Evolutionary conservation across 2,797 vertebrate genomes (phyloP).

Genomic region (Bucorvus abyssinicus): DNA sequence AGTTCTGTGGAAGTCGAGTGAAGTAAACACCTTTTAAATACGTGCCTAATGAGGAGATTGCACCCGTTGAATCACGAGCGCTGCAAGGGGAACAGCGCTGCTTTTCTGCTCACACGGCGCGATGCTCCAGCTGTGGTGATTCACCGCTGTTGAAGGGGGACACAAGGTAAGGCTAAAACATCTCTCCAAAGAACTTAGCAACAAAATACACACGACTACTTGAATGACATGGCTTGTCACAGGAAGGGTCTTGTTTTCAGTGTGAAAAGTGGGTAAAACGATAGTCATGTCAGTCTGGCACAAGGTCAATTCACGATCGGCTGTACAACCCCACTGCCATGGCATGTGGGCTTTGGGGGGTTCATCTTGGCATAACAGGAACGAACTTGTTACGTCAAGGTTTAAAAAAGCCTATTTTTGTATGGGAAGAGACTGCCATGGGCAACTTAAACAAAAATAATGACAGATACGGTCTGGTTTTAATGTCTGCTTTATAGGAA

Average conservation of each 20-base stretch:
- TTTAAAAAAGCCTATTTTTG: neutral
- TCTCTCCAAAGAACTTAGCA: constrained; percentile 36
- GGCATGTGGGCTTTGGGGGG: neutral
- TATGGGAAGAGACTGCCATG: neutral
- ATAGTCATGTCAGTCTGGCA: neutral
- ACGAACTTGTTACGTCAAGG: neutral
- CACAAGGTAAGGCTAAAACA: constrained; percentile 54
- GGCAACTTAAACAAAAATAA: neutral
- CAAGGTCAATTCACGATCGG: neutral
- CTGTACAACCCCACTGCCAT: neutral
- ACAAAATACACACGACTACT: neutral
- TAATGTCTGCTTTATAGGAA: neutral
- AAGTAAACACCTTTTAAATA: constrained; percentile 47
- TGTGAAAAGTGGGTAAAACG: neutral
- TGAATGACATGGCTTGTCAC: neutral
- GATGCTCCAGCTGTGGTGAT: constrained; percentile 28
- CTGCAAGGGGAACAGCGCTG: constrained; percentile 29
- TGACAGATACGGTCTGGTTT: neutral
- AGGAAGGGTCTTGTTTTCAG: neutral
- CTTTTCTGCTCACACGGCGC: constrained; percentile 51
- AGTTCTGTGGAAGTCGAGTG: neutral
- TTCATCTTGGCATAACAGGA: neutral
- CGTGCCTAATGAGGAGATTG: constrained; percentile 22
- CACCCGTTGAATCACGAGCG: constrained; percentile 48
- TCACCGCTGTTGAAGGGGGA: constrained; percentile 52